These are phyloP conservation scores for Triplophysa yarkandensis DNA, from an alignment of 2,797 vertebrate species.

Conservation along the genomic window DNA sequence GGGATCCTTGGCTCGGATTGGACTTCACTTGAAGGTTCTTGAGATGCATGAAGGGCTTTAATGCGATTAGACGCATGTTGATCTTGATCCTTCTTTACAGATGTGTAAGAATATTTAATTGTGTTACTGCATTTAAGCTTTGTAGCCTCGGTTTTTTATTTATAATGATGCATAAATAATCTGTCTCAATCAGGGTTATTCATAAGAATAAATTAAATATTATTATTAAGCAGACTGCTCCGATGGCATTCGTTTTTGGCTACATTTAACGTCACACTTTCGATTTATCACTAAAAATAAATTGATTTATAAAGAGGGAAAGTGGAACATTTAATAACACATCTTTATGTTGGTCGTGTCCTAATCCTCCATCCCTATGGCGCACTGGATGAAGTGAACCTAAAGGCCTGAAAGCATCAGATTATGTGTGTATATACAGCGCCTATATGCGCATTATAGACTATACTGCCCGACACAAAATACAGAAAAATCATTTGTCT, in stretches of 20 bases:
- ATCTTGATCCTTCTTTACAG: conserved; percentile 35
- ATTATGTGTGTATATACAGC: too few species aligned
- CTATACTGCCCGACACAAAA: too few species aligned
- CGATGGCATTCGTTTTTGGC: too few species aligned
- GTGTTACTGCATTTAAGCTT: too few species aligned
- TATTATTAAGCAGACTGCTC: too few species aligned
- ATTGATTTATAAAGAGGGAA: not conserved
- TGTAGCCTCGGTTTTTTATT: too few species aligned
- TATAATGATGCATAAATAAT: too few species aligned
- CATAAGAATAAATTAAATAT: too few species aligned
- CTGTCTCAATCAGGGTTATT: too few species aligned
- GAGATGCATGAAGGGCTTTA: conserved; percentile 29
- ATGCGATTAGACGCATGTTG: conserved; percentile 52
- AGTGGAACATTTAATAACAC: not conserved
- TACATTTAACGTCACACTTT: not conserved
- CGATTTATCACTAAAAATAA: not conserved
- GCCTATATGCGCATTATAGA: too few species aligned
- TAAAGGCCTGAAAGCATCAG: conserved; percentile 30
- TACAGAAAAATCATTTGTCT: too few species aligned
- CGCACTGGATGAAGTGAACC: not conserved
- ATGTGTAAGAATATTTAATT: too few species aligned
- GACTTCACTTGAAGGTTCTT: not conserved
- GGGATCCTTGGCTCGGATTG: conserved; percentile 24
- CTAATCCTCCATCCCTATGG: conserved; percentile 3
- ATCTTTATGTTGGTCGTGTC: not conserved